Base-by-base conservation (phyloP, 2,797 vertebrate species). In the Phataginus tetradactyla region DNA sequence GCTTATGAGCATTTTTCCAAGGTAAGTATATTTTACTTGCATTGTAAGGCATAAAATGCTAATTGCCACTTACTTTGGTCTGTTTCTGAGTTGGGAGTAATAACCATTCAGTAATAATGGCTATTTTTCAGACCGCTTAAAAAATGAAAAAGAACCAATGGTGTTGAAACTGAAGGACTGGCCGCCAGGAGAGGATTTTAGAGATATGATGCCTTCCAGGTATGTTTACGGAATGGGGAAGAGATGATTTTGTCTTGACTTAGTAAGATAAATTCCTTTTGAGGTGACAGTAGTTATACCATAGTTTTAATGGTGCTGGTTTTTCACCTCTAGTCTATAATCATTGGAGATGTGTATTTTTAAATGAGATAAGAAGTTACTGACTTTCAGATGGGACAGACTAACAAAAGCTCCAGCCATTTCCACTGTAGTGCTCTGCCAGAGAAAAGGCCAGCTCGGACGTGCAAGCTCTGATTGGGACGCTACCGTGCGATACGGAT, bases 201-300 rank as follows among this genome's bases (percentile, higher is more conserved):
- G 98, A 98, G 99, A 99, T 7, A 99, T 99, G 99, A 99, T 99
- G 99, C 98, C 98, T 55, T 98, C 98, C 63, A 97, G 99, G 99
- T 99, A 98, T 3, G 96, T 20, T n/a, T 10, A 51, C 42, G 20
- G 68, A 51, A 1, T 27, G 18, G 12, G 45, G 20, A 5, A 57
- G 27, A 61, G 15, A 17, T 51, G 7, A 49, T 57, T 93, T 57
- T 79, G 20, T 77, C 45, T 94, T 74, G 27, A 64, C 64, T 81
- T 91, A 17, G 23, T 72, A 42, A 27, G 29, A n/a, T 42, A n/a
- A 63, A 90, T 68, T 79, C 23, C 61, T n/a, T 71, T 53, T 84
- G 23, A 90, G 42, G 64, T 68, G 45, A 45, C 45, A 45, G 12
- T 45, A 45, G 45, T 11, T 29, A 45, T 51, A 7, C 4, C n/a